A percentile compares a stretch with the other conserved stretches of the same genome.
These are phyloP conservation scores for Leucophenga maculata DNA, from an alignment of 2,888 invertebrate species.

Conservation along the genomic window DNA sequence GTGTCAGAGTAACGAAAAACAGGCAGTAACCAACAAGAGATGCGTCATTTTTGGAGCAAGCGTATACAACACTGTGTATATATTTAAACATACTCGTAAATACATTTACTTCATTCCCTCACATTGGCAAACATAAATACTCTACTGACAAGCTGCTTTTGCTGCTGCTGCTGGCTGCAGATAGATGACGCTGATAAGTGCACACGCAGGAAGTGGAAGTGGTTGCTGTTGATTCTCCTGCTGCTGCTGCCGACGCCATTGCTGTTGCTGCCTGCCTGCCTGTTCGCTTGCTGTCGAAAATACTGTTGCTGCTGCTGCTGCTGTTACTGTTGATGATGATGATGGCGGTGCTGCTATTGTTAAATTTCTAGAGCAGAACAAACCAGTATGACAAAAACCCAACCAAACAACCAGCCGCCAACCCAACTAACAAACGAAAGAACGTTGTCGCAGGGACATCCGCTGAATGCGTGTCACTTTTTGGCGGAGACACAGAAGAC, in stretches of 20 bases:
- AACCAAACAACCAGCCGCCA: neutral
- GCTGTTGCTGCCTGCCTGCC: conserved; percentile 30
- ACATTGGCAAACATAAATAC: neutral
- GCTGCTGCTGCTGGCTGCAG: conserved; percentile 36
- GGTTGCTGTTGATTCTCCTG: conserved; percentile 32
- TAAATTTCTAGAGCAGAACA: conserved; percentile 22
- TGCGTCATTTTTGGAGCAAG: no score
- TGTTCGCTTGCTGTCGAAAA: conserved; percentile 31
- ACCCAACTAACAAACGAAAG: conserved; percentile 11
- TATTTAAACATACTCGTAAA: neutral
- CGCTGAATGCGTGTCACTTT: conserved; percentile 38
- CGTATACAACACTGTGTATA: no score
- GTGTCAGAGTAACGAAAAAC: no score
- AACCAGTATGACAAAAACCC: neutral
- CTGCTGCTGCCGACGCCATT: conserved; percentile 40
- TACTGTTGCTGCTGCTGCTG: conserved; percentile 38
- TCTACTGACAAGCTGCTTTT: neutral
- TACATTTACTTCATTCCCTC: conserved; percentile 12
- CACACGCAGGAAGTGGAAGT: conserved; percentile 48
- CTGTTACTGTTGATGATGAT: conserved; percentile 18
- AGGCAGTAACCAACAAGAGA: no score
- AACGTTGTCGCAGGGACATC: conserved; percentile 11
- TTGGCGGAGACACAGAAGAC: neutral
- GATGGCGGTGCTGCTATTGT: conserved; percentile 10
- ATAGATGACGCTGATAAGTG: conserved; percentile 60